A percentile compares a stretch with the other conserved stretches of the same genome.
Conservation (phyloP, 1,140 invertebrate genomes). For the Chymomyza costata region DNA sequence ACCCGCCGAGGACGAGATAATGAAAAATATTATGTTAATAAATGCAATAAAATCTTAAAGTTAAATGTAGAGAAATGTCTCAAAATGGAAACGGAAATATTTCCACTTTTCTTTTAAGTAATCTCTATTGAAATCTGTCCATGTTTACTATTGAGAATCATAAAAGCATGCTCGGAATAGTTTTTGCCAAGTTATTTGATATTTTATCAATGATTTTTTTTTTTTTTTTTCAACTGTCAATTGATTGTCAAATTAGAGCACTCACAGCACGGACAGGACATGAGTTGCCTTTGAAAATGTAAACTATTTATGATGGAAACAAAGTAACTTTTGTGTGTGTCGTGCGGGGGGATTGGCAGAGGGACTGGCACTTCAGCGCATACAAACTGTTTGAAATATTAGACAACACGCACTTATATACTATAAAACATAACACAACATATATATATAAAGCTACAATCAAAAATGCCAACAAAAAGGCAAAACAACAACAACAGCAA, state of each 20-base stretch:
- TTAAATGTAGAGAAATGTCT: no score
- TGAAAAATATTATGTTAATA: no score
- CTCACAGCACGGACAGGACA: slow-evolving; percentile 25
- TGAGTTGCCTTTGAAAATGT: slow-evolving; percentile 48
- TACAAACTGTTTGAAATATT: slow-evolving; percentile 68
- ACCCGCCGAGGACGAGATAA: no score
- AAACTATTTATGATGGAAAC: slow-evolving; percentile 58
- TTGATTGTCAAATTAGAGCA: slow-evolving; percentile 70
- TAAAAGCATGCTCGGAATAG: slow-evolving; percentile 28
- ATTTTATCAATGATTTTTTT: slow-evolving; percentile 62
- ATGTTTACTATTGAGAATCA: no score
- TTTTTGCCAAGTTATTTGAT: slow-evolving; percentile 57
- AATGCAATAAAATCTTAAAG: no score
- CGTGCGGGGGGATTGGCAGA: background rate
- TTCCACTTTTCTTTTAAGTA: no score
- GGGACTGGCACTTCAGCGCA: slow-evolving; percentile 44
- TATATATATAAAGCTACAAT: slow-evolving; percentile 7
- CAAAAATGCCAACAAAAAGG: slow-evolving; percentile 3
- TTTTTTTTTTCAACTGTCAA: slow-evolving; percentile 65
- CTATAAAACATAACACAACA: no score
- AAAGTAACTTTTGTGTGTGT: slow-evolving; percentile 50
- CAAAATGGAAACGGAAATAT: no score
- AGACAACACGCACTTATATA: slow-evolving; percentile 52
- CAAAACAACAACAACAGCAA: slow-evolving; percentile 12
- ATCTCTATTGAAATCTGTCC: no score